phyloP scores from a whole-genome alignment of 2,888 invertebrate genomes.

The Abscondita cerata region DNA sequence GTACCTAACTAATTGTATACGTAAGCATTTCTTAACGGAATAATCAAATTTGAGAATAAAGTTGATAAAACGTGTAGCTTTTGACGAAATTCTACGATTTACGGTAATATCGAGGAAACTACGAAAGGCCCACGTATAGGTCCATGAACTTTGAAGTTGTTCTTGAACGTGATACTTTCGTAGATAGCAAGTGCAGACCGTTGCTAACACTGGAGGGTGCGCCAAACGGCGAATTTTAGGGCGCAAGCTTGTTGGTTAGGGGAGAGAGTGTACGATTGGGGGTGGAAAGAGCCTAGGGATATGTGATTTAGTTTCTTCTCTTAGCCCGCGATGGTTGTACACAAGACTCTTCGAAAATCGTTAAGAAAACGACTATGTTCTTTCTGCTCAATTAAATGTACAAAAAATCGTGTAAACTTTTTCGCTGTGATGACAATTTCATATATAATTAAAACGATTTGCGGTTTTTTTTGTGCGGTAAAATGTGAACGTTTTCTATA shows the following conservation, averaged over 20 bases:
- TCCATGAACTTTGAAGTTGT: slow-evolving; percentile 28
- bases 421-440: slow-evolving; percentile 1
- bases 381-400: slow-evolving; percentile 40
- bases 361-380: slow-evolving; percentile 45
- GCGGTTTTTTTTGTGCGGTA: background rate
- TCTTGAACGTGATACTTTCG: slow-evolving; percentile 33
- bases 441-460: background rate
- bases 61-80: background rate
- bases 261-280: slow-evolving; percentile 53
- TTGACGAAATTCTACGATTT: slow-evolving; percentile 1
- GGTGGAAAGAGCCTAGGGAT: slow-evolving; percentile 56
- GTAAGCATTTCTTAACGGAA: slow-evolving; percentile 21
- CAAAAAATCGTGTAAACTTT: slow-evolving; percentile 6
- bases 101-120: slow-evolving; percentile 11
- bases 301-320: slow-evolving; percentile 56
- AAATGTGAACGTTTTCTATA: slow-evolving; percentile 24
- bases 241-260: slow-evolving; percentile 55
- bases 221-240: slow-evolving; percentile 49
- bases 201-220: slow-evolving; percentile 47
- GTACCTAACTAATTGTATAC: slow-evolving; percentile 25
- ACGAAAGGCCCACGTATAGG: slow-evolving; percentile 26
- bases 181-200: slow-evolving; percentile 31
- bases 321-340: slow-evolving; percentile 52
- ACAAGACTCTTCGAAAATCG: slow-evolving; percentile 31
- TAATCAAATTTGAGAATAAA: background rate